phyloP scores from a whole-genome alignment of 2,113 vertebrate genomes.

The Rhodinocichla rosea region DNA sequence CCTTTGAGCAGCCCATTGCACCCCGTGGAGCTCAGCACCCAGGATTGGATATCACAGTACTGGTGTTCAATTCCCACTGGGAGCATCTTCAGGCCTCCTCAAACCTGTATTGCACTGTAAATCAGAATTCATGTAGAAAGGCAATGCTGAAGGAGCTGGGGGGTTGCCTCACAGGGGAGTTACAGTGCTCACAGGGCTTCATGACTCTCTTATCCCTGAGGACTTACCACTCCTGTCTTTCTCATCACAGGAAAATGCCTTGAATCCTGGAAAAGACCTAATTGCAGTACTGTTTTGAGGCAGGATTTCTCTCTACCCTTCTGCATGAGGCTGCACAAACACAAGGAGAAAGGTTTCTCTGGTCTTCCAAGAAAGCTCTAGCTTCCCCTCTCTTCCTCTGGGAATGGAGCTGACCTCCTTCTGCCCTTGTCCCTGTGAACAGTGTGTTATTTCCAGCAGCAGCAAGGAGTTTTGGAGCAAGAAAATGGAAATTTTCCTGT shows the following conservation, averaged over 20 bases:
- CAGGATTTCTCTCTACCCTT: not conserved
- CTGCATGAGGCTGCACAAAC: not conserved
- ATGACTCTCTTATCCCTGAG: not conserved
- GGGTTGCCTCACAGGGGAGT: not conserved
- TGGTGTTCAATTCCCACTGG: not conserved
- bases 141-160: not conserved
- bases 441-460: not conserved
- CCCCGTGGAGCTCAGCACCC: rapidly evolving
- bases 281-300: not conserved
- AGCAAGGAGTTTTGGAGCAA: not conserved
- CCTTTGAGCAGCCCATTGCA: not conserved
- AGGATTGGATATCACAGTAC: not conserved
- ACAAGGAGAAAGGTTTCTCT: not conserved
- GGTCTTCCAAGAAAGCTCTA: not conserved
- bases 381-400: not conserved
- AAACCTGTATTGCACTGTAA: too few species aligned
- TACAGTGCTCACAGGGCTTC: not conserved
- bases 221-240: not conserved
- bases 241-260: not conserved
- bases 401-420: not conserved
- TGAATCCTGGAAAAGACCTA: not conserved
- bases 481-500: not conserved
- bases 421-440: not conserved
- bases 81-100: not conserved
- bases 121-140: not conserved